Conservation (phyloP, 2,888 invertebrate genomes). For the Eristalinus aeneus region DNA sequence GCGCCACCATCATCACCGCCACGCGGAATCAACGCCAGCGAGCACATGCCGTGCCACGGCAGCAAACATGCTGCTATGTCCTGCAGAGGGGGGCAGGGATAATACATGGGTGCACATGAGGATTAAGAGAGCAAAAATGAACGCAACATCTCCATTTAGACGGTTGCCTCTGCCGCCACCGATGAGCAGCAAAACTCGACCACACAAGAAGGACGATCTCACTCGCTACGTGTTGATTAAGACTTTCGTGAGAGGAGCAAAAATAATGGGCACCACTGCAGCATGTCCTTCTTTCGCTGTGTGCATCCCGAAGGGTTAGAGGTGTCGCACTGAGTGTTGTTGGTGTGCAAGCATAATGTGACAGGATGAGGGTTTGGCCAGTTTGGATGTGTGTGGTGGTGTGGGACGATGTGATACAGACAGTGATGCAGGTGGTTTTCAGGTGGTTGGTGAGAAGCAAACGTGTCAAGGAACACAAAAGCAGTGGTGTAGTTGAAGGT, state of each 20-base stretch:
- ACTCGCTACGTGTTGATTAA: conserved; percentile 63
- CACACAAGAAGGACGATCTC: neutral
- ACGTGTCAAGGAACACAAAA: no score
- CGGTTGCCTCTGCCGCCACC: neutral
- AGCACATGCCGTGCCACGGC: neutral
- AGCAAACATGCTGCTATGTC: neutral
- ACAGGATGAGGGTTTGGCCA: neutral
- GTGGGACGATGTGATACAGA: neutral
- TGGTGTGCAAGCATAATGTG: neutral
- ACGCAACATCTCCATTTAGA: conserved; percentile 58
- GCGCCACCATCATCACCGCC: neutral
- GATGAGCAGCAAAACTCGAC: no score
- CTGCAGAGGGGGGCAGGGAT: conserved; percentile 3
- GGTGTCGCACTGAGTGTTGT: neutral
- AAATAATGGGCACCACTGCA: conserved; percentile 55
- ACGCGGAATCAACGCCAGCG: neutral
- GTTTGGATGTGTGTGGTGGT: neutral
- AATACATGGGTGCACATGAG: conserved; percentile 40
- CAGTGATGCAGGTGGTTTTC: neutral
- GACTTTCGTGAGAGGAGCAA: conserved; percentile 54
- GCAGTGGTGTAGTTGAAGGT: no score
- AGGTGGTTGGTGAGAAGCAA: no score
- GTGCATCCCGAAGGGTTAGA: conserved; percentile 19
- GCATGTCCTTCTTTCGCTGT: neutral
- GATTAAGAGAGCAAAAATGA: conserved; percentile 48